A percentile compares a stretch with the other conserved stretches of the same genome.
These are phyloP conservation scores for Bovichtus variegatus DNA, from an alignment of 2,797 vertebrate species.

Conservation along the genomic window DNA sequence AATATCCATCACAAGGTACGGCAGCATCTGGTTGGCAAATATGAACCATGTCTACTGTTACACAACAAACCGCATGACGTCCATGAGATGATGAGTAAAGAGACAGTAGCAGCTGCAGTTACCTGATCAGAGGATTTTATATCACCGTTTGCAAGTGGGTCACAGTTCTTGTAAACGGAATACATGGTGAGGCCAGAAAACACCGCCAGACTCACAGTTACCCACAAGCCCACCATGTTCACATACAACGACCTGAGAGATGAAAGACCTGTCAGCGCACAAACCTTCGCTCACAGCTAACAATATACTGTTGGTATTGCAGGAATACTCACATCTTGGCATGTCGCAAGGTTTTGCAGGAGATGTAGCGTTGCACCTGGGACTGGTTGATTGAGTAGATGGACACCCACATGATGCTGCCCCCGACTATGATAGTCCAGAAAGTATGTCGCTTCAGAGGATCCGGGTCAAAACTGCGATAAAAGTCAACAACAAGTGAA, in stretches of 20 bases:
- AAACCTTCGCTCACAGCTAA: not conserved
- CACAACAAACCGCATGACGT: not conserved
- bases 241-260: constrained; percentile 84
- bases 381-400: constrained; percentile 89
- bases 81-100: not conserved
- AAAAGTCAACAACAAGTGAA: not conserved
- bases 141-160: constrained; percentile 82
- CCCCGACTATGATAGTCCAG: constrained; percentile 85
- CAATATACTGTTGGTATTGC: not conserved
- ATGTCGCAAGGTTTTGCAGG: constrained; percentile 84
- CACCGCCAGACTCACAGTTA: constrained; percentile 86
- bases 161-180: constrained; percentile 87
- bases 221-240: constrained; percentile 85
- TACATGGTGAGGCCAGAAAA: constrained; percentile 86
- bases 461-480: constrained; percentile 85
- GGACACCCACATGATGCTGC: constrained; percentile 86
- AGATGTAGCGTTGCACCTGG: constrained; percentile 89
- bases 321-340: constrained; percentile 85
- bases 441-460: constrained; percentile 87
- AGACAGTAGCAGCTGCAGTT: constrained; percentile 12
- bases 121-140: constrained; percentile 83
- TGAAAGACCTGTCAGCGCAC: constrained; percentile 39
- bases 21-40: constrained; percentile 80
- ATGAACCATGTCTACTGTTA: not conserved
- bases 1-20: constrained; percentile 89